A percentile compares a stretch with the other conserved stretches of the same genome.
These are phyloP conservation scores for Hypsibius dujardini DNA, from an alignment of 1,140 invertebrate species.

Conservation along the genomic window DNA sequence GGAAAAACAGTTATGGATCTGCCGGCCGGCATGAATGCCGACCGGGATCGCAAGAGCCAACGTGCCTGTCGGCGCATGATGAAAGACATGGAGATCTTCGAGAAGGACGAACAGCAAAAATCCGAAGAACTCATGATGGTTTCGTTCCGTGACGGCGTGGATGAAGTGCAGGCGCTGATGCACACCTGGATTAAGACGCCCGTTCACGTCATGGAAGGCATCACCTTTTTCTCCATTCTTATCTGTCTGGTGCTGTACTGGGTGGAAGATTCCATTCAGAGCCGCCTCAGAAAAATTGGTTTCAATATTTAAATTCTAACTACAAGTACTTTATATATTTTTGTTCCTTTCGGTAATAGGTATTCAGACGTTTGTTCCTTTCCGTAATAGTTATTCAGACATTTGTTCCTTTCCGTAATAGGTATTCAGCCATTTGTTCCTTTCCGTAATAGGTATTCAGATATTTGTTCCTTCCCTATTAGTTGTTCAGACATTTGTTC, in stretches of 20 bases:
- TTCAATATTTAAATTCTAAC: conserved; percentile 1
- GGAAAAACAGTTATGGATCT: no score
- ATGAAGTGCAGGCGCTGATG: conserved; percentile 5
- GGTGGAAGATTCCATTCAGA: conserved; percentile 1
- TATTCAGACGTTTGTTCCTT: no score
- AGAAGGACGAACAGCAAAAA: conserved; percentile 9
- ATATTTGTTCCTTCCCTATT: no score
- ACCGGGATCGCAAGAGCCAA: background rate
- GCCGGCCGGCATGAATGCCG: no score
- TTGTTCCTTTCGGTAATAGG: no score
- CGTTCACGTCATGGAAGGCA: background rate
- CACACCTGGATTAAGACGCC: background rate
- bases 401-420: no score
- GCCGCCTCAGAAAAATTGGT: background rate
- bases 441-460: no score
- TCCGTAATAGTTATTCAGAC: no score
- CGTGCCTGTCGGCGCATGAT: background rate
- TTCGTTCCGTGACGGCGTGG: conserved; percentile 4
- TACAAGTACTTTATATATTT: no score
- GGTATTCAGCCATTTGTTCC: no score
- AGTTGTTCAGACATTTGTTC: no score
- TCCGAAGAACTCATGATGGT: conserved; percentile 6
- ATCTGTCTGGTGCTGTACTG: background rate
- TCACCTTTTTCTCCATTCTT: background rate
- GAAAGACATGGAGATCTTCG: background rate